Conservation (phyloP, 2,888 invertebrate species). For the Mythimna ferrago region DNA sequence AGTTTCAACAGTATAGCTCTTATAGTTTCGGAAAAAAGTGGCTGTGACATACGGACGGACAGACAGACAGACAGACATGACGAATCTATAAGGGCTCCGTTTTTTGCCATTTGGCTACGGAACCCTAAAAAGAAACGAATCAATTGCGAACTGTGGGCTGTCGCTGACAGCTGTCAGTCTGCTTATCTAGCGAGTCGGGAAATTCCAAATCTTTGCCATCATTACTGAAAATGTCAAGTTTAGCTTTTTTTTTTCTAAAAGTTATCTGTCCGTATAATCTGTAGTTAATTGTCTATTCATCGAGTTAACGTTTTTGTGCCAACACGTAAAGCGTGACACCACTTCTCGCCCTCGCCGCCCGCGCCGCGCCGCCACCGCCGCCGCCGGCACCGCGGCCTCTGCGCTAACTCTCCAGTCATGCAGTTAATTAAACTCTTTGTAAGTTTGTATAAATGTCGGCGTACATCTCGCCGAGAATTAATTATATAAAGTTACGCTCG, state of each 20-base stretch:
- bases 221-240: neutral
- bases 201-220: too few relatives aligned
- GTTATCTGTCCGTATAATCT: slow-evolving; percentile 11
- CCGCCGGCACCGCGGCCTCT: neutral
- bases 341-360: neutral
- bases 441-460: neutral
- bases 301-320: slow-evolving; percentile 41
- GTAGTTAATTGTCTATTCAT: slow-evolving; percentile 32
- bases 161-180: too few relatives aligned
- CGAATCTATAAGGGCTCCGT: too few relatives aligned
- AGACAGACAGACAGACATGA: too few relatives aligned
- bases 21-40: too few relatives aligned
- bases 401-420: slow-evolving; percentile 38
- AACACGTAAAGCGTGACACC: slow-evolving; percentile 33
- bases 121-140: too few relatives aligned
- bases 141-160: too few relatives aligned
- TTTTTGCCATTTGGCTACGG: too few relatives aligned
- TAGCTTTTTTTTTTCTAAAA: neutral
- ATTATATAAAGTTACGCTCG: slow-evolving; percentile 24
- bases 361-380: neutral
- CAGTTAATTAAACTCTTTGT: slow-evolving; percentile 51
- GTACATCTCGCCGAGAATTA: slow-evolving; percentile 21
- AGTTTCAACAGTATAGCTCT: too few relatives aligned
- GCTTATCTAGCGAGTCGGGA: too few relatives aligned
- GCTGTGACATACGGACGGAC: too few relatives aligned